Evolutionary conservation across 2,797 vertebrate genomes (phyloP).

Genomic region (Siniperca scherzeri): DNA sequence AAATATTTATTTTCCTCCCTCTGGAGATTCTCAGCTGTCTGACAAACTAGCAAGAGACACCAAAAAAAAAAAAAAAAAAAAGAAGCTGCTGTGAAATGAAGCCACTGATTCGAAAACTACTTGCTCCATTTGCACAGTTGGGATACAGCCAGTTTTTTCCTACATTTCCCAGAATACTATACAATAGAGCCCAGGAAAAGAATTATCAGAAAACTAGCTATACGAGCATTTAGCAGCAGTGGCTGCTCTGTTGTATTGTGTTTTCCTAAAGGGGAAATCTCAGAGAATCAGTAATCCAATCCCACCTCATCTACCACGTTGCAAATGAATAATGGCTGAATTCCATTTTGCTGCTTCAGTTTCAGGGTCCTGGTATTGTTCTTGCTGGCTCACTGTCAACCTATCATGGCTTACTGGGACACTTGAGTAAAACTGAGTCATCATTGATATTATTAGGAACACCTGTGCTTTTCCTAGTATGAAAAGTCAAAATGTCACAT

Average conservation of each 20-base stretch:
- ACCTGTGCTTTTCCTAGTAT: background rate
- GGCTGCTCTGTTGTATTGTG: background rate
- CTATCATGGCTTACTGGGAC: background rate
- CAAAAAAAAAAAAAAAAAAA: background rate
- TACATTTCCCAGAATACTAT: constrained; percentile 20
- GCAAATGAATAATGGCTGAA: background rate
- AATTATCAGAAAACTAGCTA: constrained; percentile 8
- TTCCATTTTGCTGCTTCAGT: background rate
- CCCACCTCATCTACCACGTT: background rate
- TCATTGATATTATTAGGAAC: background rate
- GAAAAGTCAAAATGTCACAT: background rate
- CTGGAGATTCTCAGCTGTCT: constrained; percentile 40
- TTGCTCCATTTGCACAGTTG: constrained; percentile 10
- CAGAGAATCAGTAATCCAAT: background rate
- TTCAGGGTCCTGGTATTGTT: background rate
- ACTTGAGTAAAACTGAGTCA: background rate
- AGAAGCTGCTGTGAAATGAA: background rate
- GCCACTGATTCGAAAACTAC: constrained; percentile 13
- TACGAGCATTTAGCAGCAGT: background rate
- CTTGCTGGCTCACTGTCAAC: background rate
- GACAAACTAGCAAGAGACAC: constrained; percentile 24
- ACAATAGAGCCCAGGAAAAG: constrained; percentile 9
- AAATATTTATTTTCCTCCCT: constrained; percentile 48
- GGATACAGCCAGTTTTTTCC: background rate
- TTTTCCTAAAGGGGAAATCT: background rate